Percentiles rank a stretch among this genome's conserved stretches.
Evolutionary conservation across 2,797 vertebrate species (phyloP).

Genomic region (Carcharodon carcharias): DNA sequence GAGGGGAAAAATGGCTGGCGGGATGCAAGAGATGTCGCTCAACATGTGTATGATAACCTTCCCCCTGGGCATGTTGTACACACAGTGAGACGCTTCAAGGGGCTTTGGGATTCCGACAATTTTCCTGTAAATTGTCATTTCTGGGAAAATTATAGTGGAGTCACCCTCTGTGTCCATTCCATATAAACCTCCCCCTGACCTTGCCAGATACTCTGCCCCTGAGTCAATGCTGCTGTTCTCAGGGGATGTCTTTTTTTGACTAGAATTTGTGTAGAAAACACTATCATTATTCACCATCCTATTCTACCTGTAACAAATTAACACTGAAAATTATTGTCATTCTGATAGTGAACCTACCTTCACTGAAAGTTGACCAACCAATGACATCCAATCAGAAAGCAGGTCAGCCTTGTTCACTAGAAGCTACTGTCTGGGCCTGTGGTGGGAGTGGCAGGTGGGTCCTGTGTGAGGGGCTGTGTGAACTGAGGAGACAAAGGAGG

Average conservation of each 20-base stretch:
- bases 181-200: slow-evolving; percentile 43
- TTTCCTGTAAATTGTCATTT: slow-evolving; percentile 60
- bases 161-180: slow-evolving; percentile 63
- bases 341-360: no score
- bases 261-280: no score
- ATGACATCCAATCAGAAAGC: no score
- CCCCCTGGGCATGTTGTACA: slow-evolving; percentile 54
- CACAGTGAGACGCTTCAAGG: slow-evolving; percentile 53
- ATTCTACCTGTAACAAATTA: not conserved
- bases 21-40: slow-evolving; percentile 46
- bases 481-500: no score
- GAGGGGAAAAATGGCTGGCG: slow-evolving; percentile 52
- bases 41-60: slow-evolving; percentile 53
- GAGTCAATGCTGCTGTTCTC: not conserved
- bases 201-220: not conserved
- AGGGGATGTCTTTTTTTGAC: no score
- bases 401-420: no score
- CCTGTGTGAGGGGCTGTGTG: no score
- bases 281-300: not conserved
- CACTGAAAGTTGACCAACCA: no score
- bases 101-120: slow-evolving; percentile 56
- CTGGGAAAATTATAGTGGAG: slow-evolving; percentile 58
- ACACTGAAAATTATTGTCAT: no score
- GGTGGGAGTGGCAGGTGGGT: no score
- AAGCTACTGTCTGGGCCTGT: no score